Evolutionary conservation across 2,797 vertebrate species (phyloP).

Genomic region (Hipposideros larvatus): DNA sequence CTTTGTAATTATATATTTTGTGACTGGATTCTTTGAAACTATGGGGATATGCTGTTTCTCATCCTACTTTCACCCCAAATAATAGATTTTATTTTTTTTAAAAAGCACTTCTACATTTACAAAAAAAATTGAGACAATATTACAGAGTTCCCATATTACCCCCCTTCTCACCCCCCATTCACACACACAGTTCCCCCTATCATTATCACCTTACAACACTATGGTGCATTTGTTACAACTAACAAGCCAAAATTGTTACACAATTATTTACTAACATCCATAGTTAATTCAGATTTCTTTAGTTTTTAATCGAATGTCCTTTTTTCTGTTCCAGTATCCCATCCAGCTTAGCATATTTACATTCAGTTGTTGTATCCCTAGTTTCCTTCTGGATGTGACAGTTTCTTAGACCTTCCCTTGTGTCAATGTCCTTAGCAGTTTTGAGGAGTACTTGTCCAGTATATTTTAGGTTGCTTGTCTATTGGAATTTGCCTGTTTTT

Average conservation of each 20-base stretch:
- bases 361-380: neutral
- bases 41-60: neutral
- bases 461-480: neutral
- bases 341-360: neutral
- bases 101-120: neutral
- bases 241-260: neutral
- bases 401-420: neutral
- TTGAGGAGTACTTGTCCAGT: neutral
- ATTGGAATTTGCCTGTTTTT: neutral
- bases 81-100: neutral
- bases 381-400: neutral
- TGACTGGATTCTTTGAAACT: neutral
- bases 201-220: neutral
- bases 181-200: neutral
- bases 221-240: neutral
- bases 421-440: neutral
- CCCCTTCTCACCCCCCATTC: fast-evolving
- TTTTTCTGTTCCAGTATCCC: neutral
- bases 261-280: neutral
- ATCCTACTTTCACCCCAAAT: neutral
- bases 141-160: neutral
- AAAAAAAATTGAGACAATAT: neutral
- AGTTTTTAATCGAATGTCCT: neutral
- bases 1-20: neutral
- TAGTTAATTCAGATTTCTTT: neutral